Percentiles rank a stretch among this genome's conserved stretches.
Evolutionary conservation across 2,888 invertebrate species (phyloP).

Genomic region (Masnerella sp.): DNA sequence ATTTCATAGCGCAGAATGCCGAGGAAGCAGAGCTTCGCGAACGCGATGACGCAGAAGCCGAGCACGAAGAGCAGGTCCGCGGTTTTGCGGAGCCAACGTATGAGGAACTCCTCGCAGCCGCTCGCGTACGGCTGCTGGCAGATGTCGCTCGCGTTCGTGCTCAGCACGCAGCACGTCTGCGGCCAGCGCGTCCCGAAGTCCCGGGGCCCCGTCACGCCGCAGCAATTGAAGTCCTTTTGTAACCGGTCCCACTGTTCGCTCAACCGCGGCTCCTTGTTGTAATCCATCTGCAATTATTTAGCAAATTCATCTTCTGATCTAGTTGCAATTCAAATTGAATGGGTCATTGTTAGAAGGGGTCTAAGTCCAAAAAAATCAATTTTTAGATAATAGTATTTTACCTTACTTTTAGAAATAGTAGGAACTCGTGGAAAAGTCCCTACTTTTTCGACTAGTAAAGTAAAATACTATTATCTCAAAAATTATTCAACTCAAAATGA

Average conservation of each 20-base stretch:
- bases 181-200: constrained; percentile 73
- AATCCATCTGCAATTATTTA: constrained; percentile 82
- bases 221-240: constrained; percentile 87
- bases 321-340: too few relatives aligned
- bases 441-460: too few relatives aligned
- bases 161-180: constrained; percentile 71
- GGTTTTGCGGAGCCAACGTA: constrained; percentile 87
- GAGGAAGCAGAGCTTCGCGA: constrained; percentile 92
- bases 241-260: constrained; percentile 88
- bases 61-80: constrained; percentile 89
- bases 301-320: too few relatives aligned
- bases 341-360: too few relatives aligned
- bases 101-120: constrained; percentile 86
- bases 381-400: too few relatives aligned
- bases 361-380: too few relatives aligned
- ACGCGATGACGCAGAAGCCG: constrained; percentile 93
- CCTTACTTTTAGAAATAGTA: too few relatives aligned
- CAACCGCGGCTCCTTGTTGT: constrained; percentile 85
- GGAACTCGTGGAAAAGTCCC: too few relatives aligned
- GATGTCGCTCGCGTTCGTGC: constrained; percentile 65
- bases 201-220: constrained; percentile 85
- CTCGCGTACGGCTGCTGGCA: constrained; percentile 71
- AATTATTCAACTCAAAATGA: too few relatives aligned
- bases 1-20: constrained; percentile 92
- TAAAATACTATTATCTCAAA: too few relatives aligned